A percentile compares a stretch with the other conserved stretches of the same genome.
Conservation (phyloP, 2,797 vertebrate genomes). For the Forpus xanthops region DNA sequence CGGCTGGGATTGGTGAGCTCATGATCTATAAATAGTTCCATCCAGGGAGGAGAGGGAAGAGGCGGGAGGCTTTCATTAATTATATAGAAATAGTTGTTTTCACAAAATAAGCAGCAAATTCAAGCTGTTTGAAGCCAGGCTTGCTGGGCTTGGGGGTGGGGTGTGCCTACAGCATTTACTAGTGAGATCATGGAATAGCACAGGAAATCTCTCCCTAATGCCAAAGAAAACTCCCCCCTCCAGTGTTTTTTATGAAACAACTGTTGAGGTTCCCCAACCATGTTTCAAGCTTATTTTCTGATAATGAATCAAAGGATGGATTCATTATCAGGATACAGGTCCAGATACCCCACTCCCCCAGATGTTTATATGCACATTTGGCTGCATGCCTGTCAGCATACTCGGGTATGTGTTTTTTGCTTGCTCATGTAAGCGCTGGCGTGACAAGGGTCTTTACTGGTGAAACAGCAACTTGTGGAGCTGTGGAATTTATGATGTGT, state of each 20-base stretch:
- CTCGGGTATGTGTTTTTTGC: not conserved
- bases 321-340: not conserved
- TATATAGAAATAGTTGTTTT: conserved; percentile 14
- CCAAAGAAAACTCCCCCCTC: conserved; percentile 49
- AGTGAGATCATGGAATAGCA: conserved; percentile 70
- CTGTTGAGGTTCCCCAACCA: not conserved
- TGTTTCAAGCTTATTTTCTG: not conserved
- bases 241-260: conserved; percentile 17
- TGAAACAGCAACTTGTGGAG: not conserved
- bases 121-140: not conserved
- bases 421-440: not conserved
- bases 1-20: not conserved
- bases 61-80: conserved; percentile 2
- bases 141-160: not conserved
- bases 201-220: conserved; percentile 56
- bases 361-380: not conserved
- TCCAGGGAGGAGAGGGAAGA: not conserved
- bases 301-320: not conserved
- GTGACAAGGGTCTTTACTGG: rapidly evolving
- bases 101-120: conserved; percentile 26
- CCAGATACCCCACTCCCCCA: not conserved
- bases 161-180: conserved; percentile 30
- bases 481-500: not conserved
- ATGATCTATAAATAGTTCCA: conserved; percentile 20
- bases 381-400: rapidly evolving